These are phyloP conservation scores for Hyles lineata DNA, from an alignment of 2,888 invertebrate genomes.

Conservation along the genomic window DNA sequence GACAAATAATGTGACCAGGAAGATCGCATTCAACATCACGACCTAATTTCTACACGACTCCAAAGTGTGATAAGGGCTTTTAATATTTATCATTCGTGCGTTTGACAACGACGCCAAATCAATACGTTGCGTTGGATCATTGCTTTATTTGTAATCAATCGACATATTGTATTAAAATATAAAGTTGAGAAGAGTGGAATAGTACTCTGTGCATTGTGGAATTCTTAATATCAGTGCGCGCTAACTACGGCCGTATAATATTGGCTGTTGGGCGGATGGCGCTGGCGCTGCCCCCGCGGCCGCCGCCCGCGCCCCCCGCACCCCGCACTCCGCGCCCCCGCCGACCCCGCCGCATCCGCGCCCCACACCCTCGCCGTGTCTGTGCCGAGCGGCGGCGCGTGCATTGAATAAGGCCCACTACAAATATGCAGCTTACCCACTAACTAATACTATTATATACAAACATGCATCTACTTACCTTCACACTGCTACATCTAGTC, in stretches of 20 bases:
- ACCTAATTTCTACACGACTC: background rate
- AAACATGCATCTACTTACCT: background rate
- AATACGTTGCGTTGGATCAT: too few relatives aligned
- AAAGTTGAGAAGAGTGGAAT: background rate
- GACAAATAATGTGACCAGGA: background rate
- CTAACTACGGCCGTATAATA: constrained; percentile 83
- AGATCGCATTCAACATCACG: background rate
- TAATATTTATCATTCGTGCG: too few relatives aligned
- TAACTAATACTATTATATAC: background rate
- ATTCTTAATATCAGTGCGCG: constrained; percentile 84
- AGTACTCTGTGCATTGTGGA: constrained; percentile 68
- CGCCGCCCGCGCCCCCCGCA: constrained; percentile 33
- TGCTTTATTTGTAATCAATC: too few relatives aligned
- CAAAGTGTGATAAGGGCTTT: too few relatives aligned
- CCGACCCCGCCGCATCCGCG: constrained; percentile 29
- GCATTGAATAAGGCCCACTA: constrained; percentile 30
- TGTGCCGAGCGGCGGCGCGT: constrained; percentile 23
- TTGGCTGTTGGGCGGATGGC: constrained; percentile 61
- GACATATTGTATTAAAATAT: background rate
- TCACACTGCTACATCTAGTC: background rate
- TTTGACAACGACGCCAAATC: too few relatives aligned
- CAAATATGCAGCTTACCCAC: constrained; percentile 17
- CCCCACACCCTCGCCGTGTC: constrained; percentile 37
- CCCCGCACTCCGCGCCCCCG: constrained; percentile 36
- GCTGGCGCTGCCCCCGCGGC: constrained; percentile 37